Conservation (phyloP, 2,888 invertebrate species). For the Drepana falcataria region DNA sequence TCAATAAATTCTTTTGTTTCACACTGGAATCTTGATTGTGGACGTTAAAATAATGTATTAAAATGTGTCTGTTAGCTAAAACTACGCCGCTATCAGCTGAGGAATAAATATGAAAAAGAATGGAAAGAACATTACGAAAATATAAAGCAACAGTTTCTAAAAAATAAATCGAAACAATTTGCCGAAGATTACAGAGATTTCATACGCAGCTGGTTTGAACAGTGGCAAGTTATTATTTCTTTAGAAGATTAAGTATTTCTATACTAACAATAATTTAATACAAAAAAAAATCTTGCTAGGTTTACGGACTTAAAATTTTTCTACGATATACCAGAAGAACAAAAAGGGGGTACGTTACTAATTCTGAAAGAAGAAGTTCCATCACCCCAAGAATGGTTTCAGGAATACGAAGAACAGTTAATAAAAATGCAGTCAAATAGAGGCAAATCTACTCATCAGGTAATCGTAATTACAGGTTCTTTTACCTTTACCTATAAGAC, state of each 20-base stretch:
- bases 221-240: constrained; percentile 39
- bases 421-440: constrained; percentile 37
- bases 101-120: constrained; percentile 28
- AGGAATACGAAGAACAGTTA: constrained; percentile 38
- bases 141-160: constrained; percentile 31
- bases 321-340: constrained; percentile 46
- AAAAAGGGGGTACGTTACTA: constrained; percentile 36
- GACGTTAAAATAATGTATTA: too few relatives aligned
- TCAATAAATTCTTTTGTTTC: too few relatives aligned
- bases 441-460: constrained; percentile 35
- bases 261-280: too few relatives aligned
- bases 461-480: constrained; percentile 7
- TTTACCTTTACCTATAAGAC: too few relatives aligned
- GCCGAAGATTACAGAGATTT: constrained; percentile 45
- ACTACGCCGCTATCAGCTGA: constrained; percentile 9
- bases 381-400: constrained; percentile 47
- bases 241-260: not conserved
- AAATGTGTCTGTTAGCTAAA: too few relatives aligned
- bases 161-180: constrained; percentile 28
- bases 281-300: too few relatives aligned
- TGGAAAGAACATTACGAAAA: constrained; percentile 25
- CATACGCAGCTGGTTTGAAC: constrained; percentile 52
- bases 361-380: constrained; percentile 47
- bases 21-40: too few relatives aligned
- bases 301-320: constrained; percentile 38